Evolutionary conservation across 1,140 invertebrate species (phyloP).

Genomic region (Hycleus cichorii): DNA sequence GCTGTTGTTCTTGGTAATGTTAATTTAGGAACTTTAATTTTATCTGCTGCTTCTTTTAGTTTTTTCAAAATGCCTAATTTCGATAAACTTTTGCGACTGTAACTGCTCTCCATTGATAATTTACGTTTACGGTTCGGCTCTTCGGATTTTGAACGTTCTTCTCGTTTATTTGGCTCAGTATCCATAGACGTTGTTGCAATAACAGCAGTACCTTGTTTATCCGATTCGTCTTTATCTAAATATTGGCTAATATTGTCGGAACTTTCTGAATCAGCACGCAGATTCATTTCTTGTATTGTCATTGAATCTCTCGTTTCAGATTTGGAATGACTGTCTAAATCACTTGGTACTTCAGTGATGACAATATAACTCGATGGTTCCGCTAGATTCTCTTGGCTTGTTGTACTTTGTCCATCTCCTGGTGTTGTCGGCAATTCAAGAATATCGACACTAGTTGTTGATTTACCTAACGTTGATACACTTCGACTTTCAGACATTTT

Average conservation of each 20-base stretch:
- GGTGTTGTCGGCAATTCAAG: constrained; percentile 2
- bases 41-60: constrained; percentile 31
- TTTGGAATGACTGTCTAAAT: constrained; percentile 10
- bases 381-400: constrained; percentile 19
- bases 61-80: constrained; percentile 32
- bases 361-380: constrained; percentile 8
- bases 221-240: constrained; percentile 36
- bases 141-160: constrained; percentile 17
- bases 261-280: constrained; percentile 30
- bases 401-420: constrained; percentile 13
- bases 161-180: constrained; percentile 5
- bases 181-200: not conserved
- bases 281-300: constrained; percentile 15
- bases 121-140: constrained; percentile 33
- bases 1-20: constrained; percentile 22
- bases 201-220: not conserved
- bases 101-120: constrained; percentile 33
- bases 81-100: constrained; percentile 35
- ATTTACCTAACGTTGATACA: constrained; percentile 19
- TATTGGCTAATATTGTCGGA: constrained; percentile 39
- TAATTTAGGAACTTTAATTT: constrained; percentile 35
- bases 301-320: not conserved
- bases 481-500: constrained; percentile 26
- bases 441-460: constrained; percentile 19
- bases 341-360: constrained; percentile 12